Conservation (phyloP, 2,113 vertebrate species). For the Machaerirhynchus nigripectus region DNA sequence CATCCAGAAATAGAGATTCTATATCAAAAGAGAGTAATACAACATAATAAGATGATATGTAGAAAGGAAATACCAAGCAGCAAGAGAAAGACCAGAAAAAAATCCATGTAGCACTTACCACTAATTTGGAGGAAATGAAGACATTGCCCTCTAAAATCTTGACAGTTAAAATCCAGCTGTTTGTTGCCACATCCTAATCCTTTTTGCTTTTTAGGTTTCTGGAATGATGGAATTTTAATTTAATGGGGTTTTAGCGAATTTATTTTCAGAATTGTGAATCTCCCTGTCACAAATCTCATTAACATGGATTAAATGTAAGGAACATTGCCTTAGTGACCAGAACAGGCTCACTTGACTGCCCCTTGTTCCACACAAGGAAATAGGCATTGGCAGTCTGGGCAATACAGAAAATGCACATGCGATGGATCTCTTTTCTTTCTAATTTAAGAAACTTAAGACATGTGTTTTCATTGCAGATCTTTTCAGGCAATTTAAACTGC, state of each 20-base stretch:
- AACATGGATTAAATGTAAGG: not conserved
- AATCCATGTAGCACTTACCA: not conserved
- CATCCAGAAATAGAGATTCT: not conserved
- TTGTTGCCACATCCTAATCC: not conserved
- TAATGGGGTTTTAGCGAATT: not conserved
- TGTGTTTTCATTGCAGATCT: not conserved
- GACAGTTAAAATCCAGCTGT: not conserved
- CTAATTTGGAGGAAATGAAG: not conserved
- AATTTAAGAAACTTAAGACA: not conserved
- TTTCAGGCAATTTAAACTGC: slow-evolving; percentile 19
- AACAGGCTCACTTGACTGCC: not conserved
- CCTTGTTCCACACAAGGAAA: not conserved
- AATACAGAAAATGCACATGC: not conserved
- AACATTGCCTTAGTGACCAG: not conserved
- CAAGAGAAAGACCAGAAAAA: not conserved
- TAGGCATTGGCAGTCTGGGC: not conserved
- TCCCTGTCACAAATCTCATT: not conserved
- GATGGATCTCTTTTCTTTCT: not conserved
- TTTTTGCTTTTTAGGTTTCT: not conserved
- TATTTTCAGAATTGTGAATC: not conserved
- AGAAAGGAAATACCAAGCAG: not conserved
- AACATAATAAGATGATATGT: not conserved
- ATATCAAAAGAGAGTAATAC: not conserved
- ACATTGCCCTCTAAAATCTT: not conserved
- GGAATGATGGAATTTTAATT: not conserved